These are phyloP conservation scores for Phasia obesa DNA, from an alignment of 2,888 invertebrate genomes.

Conservation along the genomic window DNA sequence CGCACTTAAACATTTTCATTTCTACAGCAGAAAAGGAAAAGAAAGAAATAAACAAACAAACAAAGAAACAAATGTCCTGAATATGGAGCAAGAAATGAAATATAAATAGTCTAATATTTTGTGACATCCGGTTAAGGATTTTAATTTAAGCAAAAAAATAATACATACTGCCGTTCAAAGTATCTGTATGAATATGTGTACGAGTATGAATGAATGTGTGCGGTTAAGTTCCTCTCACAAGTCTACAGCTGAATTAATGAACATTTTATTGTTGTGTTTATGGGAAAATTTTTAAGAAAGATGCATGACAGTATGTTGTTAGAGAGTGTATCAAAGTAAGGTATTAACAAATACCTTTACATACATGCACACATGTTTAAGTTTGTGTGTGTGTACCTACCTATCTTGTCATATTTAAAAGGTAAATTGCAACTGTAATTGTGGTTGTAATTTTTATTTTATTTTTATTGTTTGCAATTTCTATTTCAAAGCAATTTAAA, in stretches of 20 bases:
- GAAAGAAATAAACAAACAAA: too few species aligned
- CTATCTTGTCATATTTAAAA: not conserved
- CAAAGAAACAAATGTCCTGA: conserved; percentile 29
- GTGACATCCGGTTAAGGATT: conserved; percentile 59
- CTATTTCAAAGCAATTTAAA: conserved; percentile 19
- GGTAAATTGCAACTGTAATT: not conserved
- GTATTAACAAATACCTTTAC: not conserved
- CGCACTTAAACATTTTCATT: conserved; percentile 23
- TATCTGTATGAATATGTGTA: too few species aligned
- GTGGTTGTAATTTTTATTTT: not conserved
- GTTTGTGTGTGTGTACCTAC: not conserved
- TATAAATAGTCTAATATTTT: conserved; percentile 50
- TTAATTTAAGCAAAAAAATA: conserved; percentile 56
- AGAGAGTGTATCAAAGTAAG: not conserved
- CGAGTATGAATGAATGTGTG: not conserved
- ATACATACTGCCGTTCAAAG: conserved; percentile 13
- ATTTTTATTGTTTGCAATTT: not conserved
- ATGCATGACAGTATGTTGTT: not conserved
- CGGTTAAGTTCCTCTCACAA: not conserved
- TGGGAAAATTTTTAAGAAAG: not conserved
- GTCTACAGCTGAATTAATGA: conserved; percentile 43
- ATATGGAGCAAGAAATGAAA: conserved; percentile 20
- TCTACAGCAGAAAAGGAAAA: conserved; percentile 4
- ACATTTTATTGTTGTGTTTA: conserved; percentile 50
- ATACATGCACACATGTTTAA: not conserved